phyloP scores from a whole-genome alignment of 2,888 invertebrate species.

The Geophilus truncorum region DNA sequence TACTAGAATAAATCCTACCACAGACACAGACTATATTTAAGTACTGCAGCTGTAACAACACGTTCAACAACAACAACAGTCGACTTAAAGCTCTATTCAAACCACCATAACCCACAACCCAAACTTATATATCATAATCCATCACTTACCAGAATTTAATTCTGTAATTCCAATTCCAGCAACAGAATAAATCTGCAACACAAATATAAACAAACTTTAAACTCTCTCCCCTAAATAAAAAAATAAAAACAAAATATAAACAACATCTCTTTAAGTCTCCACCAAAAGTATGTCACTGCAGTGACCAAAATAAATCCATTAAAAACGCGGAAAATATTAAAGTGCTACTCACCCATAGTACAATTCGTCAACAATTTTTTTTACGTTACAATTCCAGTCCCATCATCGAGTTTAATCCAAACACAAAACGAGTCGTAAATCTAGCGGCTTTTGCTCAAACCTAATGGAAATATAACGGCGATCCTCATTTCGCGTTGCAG shows the following conservation, averaged over 20 bases:
- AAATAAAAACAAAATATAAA: neutral
- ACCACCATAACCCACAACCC: too few species aligned
- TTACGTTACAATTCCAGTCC: too few species aligned
- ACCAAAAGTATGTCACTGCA: too few species aligned
- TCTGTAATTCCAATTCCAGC: neutral
- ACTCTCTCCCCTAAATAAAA: too few species aligned
- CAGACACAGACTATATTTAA: too few species aligned
- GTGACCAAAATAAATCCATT: neutral
- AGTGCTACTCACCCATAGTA: neutral
- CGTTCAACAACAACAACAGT: too few species aligned
- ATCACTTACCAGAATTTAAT: neutral
- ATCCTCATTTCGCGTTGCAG: neutral
- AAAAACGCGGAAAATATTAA: neutral
- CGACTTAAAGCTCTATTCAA: too few species aligned
- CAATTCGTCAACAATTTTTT: neutral
- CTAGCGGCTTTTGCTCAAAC: neutral
- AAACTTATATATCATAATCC: too few species aligned
- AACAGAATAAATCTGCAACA: neutral
- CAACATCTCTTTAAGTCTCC: too few species aligned
- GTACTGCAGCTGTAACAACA: too few species aligned
- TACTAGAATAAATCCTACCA: too few species aligned
- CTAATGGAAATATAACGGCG: neutral
- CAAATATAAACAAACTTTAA: neutral
- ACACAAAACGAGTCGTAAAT: neutral
- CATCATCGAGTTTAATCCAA: too few species aligned